Base-by-base conservation (phyloP, 1,140 invertebrate genomes). In the Brachionus asplanchnoidis region DNA sequence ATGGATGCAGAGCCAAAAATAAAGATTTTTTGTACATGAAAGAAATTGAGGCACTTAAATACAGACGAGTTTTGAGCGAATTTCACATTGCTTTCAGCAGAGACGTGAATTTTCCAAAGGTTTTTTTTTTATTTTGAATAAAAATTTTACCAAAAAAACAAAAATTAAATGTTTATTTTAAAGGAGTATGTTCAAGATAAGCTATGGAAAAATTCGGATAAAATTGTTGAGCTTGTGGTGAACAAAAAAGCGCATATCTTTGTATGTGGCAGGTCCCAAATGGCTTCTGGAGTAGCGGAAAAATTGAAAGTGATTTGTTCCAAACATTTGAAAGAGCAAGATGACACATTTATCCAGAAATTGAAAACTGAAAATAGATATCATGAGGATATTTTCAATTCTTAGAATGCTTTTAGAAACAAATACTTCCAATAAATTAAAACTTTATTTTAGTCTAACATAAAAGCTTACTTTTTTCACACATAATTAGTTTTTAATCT, bases 231-330 rank as follows among this genome's bases (percentile, higher is more conserved):
- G 86, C 91, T 98, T n/a, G 94, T 99, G 87, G 93, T 94, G 87
- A 85, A 88, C 70, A 96, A 95, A 88, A 97, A 95, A 26, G 96
- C 99, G 89, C 92, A 99, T 79, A 99, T 99, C 90, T 98, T 96
- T 87, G 94, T 99, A 86, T 99, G 98, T 91, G 98, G 98, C 85
- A 97, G 99, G 92, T 93, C 95, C 87, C 96, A 95, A 86, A 99
- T 99, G 97, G 97, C 97, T 11, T 92, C 94, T 73, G 97, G 99
- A 89, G 97, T 99, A 1, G 94, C 97, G 86, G 94, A 95, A 86
- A 94, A 96, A 86, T 91, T 99, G 40, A 68, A 65, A n/a, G 7
- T 91, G 28, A 66, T 85, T 23, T 65, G 36, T 56, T 26, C 68
- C 77, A 60, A 20, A 40, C 46, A 12, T 2, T 20, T 83, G 82